phyloP scores from a whole-genome alignment of 2,797 vertebrate genomes.

The Tenualosa thibaudeaui region DNA sequence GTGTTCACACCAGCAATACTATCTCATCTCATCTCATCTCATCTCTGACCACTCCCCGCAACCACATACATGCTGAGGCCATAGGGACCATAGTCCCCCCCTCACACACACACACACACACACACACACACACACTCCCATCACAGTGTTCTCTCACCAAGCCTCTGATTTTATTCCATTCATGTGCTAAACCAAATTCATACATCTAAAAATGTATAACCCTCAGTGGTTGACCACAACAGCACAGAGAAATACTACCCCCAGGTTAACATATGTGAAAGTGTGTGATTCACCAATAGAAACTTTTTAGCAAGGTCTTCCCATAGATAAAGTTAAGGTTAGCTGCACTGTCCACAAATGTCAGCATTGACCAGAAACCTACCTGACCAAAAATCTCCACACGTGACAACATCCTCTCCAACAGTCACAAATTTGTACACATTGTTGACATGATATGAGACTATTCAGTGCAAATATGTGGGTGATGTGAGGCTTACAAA shows the following conservation, averaged over 20 bases:
- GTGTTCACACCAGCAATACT: constrained; percentile 22
- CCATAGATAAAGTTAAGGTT: neutral
- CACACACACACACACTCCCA: constrained; percentile 51
- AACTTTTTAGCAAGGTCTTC: neutral
- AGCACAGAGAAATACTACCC: too few relatives aligned
- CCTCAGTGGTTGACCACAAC: too few relatives aligned
- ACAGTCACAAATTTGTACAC: neutral
- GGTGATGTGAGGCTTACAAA: neutral
- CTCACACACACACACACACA: constrained; percentile 47
- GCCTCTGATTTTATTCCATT: neutral
- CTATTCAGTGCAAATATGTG: neutral
- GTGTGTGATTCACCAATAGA: neutral
- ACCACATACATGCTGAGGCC: constrained; percentile 45
- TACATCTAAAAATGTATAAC: neutral
- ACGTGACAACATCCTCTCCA: neutral
- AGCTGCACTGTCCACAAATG: neutral
- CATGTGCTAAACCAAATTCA: neutral
- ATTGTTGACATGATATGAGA: neutral
- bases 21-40: constrained; percentile 48
- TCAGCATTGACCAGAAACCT: neutral
- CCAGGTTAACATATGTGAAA: too few relatives aligned
- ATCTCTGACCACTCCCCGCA: constrained; percentile 46
- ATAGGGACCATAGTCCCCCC: neutral
- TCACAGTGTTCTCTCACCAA: neutral
- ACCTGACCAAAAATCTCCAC: neutral